Evolutionary conservation across 2,888 invertebrate genomes (phyloP).

Genomic region (Synergus laeviventris): DNA sequence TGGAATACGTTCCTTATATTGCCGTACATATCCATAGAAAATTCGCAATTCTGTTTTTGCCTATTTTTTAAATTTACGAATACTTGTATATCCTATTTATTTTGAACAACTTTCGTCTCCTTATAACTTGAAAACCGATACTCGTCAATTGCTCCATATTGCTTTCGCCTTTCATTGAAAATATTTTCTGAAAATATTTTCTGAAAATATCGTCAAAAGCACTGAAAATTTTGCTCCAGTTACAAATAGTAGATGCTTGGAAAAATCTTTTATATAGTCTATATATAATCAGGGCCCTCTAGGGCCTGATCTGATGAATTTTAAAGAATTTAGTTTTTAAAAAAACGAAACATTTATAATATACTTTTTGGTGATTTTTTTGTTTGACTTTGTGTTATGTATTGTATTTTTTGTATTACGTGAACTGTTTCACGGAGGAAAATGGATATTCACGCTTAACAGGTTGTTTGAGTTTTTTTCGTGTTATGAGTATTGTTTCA

Average conservation of each 20-base stretch:
- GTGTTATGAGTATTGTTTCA: too few relatives aligned
- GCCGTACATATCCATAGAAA: not conserved
- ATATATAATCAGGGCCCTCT: too few relatives aligned
- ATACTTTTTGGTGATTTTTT: too few relatives aligned
- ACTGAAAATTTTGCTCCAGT: not conserved
- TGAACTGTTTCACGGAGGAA: too few relatives aligned
- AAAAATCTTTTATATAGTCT: not conserved
- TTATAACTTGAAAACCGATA: not conserved
- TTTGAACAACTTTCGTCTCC: not conserved
- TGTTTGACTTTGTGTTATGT: too few relatives aligned
- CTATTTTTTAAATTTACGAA: not conserved
- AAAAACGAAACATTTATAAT: too few relatives aligned
- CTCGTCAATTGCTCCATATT: not conserved
- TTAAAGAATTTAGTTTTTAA: not conserved
- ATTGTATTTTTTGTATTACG: too few relatives aligned
- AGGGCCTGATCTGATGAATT: too few relatives aligned
- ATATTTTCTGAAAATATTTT: not conserved
- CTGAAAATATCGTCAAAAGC: not conserved
- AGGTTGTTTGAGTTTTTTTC: too few relatives aligned
- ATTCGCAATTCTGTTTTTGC: constrained; percentile 1
- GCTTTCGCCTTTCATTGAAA: not conserved
- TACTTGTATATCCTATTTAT: not conserved
- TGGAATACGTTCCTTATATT: constrained; percentile 29
- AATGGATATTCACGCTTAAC: too few relatives aligned
- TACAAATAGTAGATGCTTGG: not conserved